Evolutionary conservation across 2,888 invertebrate species (phyloP).

Genomic region (Drosophila maculinotata): DNA sequence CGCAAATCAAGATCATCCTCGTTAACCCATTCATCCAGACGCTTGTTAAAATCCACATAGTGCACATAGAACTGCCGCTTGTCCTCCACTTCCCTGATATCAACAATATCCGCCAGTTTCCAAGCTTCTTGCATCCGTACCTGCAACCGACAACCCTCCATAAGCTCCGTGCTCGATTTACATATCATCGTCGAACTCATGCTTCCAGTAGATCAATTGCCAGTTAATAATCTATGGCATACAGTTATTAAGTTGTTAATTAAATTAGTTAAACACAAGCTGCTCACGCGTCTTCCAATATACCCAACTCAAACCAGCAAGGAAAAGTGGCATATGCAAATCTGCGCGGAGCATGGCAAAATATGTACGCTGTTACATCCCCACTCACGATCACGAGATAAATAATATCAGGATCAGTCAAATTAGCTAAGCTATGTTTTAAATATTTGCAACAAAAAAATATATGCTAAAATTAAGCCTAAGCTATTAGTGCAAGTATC

Average conservation of each 20-base stretch:
- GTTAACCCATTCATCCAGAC: conserved; percentile 99
- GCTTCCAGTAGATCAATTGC: not conserved
- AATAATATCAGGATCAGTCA: no score
- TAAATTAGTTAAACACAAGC: not conserved
- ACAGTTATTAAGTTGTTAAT: not conserved
- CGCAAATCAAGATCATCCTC: conserved; percentile 96
- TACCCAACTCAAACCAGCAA: no score
- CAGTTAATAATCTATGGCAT: not conserved
- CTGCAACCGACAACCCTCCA: conserved; percentile 97
- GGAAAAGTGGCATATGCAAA: no score
- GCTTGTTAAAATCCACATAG: conserved; percentile 98
- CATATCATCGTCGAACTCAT: conserved; percentile 2
- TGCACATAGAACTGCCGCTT: conserved; percentile 95
- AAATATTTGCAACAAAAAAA: no score
- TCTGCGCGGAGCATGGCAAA: no score
- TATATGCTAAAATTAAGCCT: no score
- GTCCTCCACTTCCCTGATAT: conserved; percentile 92
- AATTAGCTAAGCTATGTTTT: no score
- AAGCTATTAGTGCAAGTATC: no score
- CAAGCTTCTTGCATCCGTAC: conserved; percentile 97
- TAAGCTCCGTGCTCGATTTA: conserved; percentile 87
- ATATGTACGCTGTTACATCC: no score
- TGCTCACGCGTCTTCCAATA: no score
- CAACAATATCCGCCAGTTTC: conserved; percentile 98
- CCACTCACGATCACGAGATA: no score